phyloP scores from a whole-genome alignment of 2,888 invertebrate genomes.

The Hoplodrina blanda region DNA sequence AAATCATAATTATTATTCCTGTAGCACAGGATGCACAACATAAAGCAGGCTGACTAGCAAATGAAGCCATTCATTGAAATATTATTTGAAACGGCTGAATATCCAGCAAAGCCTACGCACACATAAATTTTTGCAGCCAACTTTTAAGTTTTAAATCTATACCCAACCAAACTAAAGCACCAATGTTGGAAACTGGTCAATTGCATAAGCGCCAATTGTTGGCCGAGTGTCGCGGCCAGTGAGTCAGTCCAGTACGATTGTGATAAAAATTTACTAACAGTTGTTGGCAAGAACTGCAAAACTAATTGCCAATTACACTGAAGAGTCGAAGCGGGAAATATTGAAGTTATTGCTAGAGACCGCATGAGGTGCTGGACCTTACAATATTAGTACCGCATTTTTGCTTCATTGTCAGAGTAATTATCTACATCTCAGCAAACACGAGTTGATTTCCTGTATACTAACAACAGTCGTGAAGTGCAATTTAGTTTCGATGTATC shows the following conservation, averaged over 20 bases:
- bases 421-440: slow-evolving; percentile 49
- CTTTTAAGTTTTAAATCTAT: slow-evolving; percentile 45
- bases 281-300: slow-evolving; percentile 78
- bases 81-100: slow-evolving; percentile 4
- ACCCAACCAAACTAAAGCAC: slow-evolving; percentile 49
- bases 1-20: not conserved
- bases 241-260: slow-evolving; percentile 76
- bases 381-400: slow-evolving; percentile 39
- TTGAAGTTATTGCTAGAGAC: slow-evolving; percentile 28
- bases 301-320: slow-evolving; percentile 80
- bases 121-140: not conserved
- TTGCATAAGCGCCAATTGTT: slow-evolving; percentile 84
- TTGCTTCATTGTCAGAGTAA: slow-evolving; percentile 55
- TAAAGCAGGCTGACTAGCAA: not conserved
- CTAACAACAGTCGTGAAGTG: slow-evolving; percentile 48
- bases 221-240: slow-evolving; percentile 71
- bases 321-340: slow-evolving; percentile 43
- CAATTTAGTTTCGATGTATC: slow-evolving; percentile 54
- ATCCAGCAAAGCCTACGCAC: not conserved
- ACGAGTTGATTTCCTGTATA: slow-evolving; percentile 58
- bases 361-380: slow-evolving; percentile 36
- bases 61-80: not conserved
- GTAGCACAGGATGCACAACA: not conserved
- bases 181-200: slow-evolving; percentile 77
- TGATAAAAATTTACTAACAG: slow-evolving; percentile 74